Base-by-base conservation (phyloP, 1,140 invertebrate species). In the Melanaphis sacchari region DNA sequence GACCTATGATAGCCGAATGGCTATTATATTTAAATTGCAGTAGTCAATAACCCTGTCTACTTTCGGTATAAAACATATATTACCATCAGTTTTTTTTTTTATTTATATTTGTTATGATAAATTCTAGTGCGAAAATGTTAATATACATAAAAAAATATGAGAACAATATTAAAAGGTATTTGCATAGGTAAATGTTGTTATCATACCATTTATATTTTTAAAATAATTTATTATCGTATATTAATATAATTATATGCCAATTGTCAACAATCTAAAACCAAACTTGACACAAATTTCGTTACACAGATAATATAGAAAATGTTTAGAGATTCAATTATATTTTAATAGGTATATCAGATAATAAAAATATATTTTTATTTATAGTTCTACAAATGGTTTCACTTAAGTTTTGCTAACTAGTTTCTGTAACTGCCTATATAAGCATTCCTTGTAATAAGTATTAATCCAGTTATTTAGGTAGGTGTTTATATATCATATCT, bases 1-100 rank as follows among this genome's bases (percentile, higher is more conserved):
- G 90, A 92, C 90, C 90, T 92, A 92, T 22, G 24, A 38, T 90
- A 90, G 38, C 26, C 26, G 15, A n/a, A 41, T 59, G 38, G 89
- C 26, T 90, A 41, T 59, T 41, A 90, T 59, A 40, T 90, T 90
- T 54, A 90, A 40, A 90, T 90, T 41, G 36, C 15, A 8, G 59
- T 59, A 90, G 7, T 22, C 24, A 76, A 85, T 85, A 85, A 43
- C 41, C 40, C 41, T 85, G 24, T 82, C 38, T 66, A 9, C 0
- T 31, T 66, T 6, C 36, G 59, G n/a, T n/a, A 76, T 76, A 36
- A 76, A n/a, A n/a, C n/a, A 76, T 76, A 52, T 24, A n/a, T 76
- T 76, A 76, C n/a, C 18, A 66, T 76, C 31, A 76, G n/a, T 40
- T 3, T 31, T 2, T 9, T 15, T 84, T 26, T 84, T 84, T 22